Base-by-base conservation (phyloP, 1,140 invertebrate species). In the Microplitis demolitor region DNA sequence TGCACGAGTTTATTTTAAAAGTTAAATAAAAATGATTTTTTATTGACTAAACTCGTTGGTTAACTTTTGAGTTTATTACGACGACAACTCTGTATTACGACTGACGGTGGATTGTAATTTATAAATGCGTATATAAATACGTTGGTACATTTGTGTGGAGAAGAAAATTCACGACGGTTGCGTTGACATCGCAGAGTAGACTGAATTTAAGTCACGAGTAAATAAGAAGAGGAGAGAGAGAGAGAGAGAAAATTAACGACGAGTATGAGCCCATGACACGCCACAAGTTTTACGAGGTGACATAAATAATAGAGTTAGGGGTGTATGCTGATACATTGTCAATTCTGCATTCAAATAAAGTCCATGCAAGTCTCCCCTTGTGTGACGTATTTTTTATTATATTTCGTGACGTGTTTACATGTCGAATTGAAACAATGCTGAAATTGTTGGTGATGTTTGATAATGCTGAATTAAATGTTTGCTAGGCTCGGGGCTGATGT, bases 241-340 rank as follows among this genome's bases (percentile, higher is more conserved):
- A 68, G 35, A 34, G n/a, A 51, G 56, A 68, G 35, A 34, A 8
- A 51, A 51, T 50, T n/a, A 34, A 39, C 66, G 53, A 60, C 72
- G 72, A 78, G 76, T 79, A 82, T 78, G 71, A 79, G 79, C 78
- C 76, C 80, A 75, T 78, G 78, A 79, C 84, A 84, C 83, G 84
- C 84, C 77, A 85, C 83, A 85, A 85, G 84, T 85, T 85, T 85
- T 85, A 85, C 82, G 84, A 83, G 79, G 78, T 78, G 77, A 74
- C 82, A 85, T 85, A 85, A 85, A 85, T 85, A 85, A 85, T 78
- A 79, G 78, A 79, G 83, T 84, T 84, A 83, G 80, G 80, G 77
- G 78, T 85, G 8, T 45, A 11, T 83, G 83, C 82, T 84, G 83
- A 84, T 84, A 80, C 80, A 79, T 76, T 85, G 83, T 84, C 82